phyloP scores from a whole-genome alignment of 92 coral and sea anemone genomes.

The Siderastrea siderea region DNA sequence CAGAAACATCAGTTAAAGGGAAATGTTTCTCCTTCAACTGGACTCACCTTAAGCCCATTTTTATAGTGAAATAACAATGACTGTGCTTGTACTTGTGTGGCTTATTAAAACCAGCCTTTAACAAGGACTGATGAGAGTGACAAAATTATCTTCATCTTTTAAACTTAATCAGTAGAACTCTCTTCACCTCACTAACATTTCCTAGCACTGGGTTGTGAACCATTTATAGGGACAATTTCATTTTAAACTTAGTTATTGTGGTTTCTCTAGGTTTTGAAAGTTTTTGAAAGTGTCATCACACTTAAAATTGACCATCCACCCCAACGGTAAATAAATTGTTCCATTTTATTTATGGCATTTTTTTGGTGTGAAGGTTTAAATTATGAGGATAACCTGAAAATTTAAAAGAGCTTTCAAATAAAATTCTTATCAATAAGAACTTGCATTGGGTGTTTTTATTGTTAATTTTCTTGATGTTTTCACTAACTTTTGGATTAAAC shows the following conservation, averaged over 20 bases:
- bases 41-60: too few relatives aligned
- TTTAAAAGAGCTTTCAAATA: slow-evolving; percentile 32
- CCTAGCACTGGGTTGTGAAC: background rate
- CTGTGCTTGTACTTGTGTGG: background rate
- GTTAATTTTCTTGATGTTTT: background rate
- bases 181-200: background rate
- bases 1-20: background rate
- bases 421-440: slow-evolving; percentile 24
- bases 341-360: slow-evolving; percentile 40
- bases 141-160: background rate
- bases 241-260: slow-evolving; percentile 2
- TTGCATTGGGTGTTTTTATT: background rate
- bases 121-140: too few relatives aligned
- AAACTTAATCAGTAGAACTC: background rate
- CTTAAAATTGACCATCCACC: slow-evolving; percentile 28
- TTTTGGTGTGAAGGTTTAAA: slow-evolving; percentile 43
- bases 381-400: slow-evolving; percentile 15
- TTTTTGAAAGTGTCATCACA: slow-evolving; percentile 10
- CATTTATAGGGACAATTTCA: background rate
- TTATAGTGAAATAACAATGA: too few relatives aligned
- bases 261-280: slow-evolving; percentile 22
- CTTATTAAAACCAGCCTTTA: background rate
- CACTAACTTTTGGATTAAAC: background rate
- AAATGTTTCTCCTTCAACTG: too few relatives aligned
- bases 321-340: slow-evolving; percentile 18